A percentile compares a stretch with the other conserved stretches of the same genome.
Evolutionary conservation across 2,888 invertebrate genomes (phyloP).

Genomic region (Drosophila peninsularis): DNA sequence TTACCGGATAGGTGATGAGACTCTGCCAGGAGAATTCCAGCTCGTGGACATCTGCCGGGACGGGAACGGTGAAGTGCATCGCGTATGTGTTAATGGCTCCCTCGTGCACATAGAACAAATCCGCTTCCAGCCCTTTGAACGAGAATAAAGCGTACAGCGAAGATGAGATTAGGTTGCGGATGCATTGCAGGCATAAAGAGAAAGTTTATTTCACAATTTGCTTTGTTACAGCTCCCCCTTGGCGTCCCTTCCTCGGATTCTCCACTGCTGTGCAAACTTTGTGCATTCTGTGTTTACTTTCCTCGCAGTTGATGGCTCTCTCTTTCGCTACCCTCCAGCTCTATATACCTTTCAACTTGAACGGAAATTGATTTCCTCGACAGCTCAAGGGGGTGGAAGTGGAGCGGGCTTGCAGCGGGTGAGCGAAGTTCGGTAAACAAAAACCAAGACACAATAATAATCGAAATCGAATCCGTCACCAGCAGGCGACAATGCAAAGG

Average conservation of each 20-base stretch:
- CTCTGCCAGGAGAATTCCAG: slow-evolving; percentile 95
- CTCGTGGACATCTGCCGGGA: slow-evolving; percentile 91
- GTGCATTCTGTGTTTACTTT: slow-evolving; percentile 64
- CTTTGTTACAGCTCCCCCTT: slow-evolving; percentile 47
- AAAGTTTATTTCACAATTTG: slow-evolving; percentile 71
- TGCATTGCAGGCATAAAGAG: slow-evolving; percentile 56
- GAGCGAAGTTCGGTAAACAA: slow-evolving; percentile 63
- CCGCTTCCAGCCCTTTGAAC: slow-evolving; percentile 88
- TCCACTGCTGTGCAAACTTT: slow-evolving; percentile 60
- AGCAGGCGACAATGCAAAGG: slow-evolving; percentile 58
- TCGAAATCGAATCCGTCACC: slow-evolving; percentile 74
- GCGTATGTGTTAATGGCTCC: slow-evolving; percentile 94
- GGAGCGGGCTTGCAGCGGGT: slow-evolving; percentile 2
- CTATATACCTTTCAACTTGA: slow-evolving; percentile 33
- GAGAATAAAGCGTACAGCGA: not conserved
- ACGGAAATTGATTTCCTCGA: slow-evolving; percentile 72
- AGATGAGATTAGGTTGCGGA: slow-evolving; percentile 31
- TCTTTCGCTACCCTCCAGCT: not conserved
- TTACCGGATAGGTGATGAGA: slow-evolving; percentile 90
- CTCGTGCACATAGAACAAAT: slow-evolving; percentile 92
- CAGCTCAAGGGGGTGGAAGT: slow-evolving; percentile 3
- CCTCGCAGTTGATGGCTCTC: slow-evolving; percentile 37
- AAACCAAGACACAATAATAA: slow-evolving; percentile 69
- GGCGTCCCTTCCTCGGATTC: slow-evolving; percentile 8
- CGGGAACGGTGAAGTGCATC: slow-evolving; percentile 92